A percentile compares a stretch with the other conserved stretches of the same genome.
Conservation (phyloP, 2,797 vertebrate genomes). For the Acanthurus leucopareius region DNA sequence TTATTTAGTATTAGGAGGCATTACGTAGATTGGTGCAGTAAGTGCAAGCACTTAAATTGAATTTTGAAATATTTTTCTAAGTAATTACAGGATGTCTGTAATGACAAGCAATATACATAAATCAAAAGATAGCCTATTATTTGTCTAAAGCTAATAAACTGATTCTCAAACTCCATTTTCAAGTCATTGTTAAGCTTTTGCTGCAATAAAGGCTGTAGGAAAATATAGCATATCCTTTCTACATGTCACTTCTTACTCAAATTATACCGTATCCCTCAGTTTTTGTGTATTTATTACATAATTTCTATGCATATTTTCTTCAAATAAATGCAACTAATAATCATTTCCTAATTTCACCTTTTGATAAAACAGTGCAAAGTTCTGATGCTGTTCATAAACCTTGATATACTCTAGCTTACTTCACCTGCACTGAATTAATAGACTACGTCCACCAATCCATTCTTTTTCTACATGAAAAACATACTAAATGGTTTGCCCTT, state of each 20-base stretch:
- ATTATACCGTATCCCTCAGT: not conserved
- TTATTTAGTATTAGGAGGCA: constrained; percentile 4
- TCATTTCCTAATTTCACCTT: not conserved
- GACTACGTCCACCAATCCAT: constrained; percentile 15
- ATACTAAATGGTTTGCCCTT: constrained; percentile 52
- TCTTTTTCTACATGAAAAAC: constrained; percentile 46
- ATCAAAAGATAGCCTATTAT: not conserved
- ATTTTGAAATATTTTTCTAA: constrained; percentile 1
- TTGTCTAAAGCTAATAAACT: not conserved
- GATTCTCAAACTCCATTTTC: not conserved
- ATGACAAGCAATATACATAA: not conserved
- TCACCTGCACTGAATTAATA: constrained; percentile 22
- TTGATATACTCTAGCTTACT: constrained; percentile 14
- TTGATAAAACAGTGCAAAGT: constrained; percentile 1
- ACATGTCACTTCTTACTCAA: not conserved
- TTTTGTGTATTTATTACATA: not conserved
- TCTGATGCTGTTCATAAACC: not conserved
- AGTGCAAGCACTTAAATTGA: constrained; percentile 11
- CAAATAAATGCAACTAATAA: not conserved
- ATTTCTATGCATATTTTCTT: not conserved
- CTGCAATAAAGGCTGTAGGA: not conserved
- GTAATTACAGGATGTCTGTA: not conserved
- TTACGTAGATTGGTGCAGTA: constrained; percentile 11
- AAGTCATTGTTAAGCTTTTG: constrained; percentile 7
- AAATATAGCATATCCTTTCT: not conserved